Evolutionary conservation across 2,113 vertebrate genomes (phyloP), one percentile per base, ranked within the genome.

Genomic region (Clarias gariepinus): DNA sequence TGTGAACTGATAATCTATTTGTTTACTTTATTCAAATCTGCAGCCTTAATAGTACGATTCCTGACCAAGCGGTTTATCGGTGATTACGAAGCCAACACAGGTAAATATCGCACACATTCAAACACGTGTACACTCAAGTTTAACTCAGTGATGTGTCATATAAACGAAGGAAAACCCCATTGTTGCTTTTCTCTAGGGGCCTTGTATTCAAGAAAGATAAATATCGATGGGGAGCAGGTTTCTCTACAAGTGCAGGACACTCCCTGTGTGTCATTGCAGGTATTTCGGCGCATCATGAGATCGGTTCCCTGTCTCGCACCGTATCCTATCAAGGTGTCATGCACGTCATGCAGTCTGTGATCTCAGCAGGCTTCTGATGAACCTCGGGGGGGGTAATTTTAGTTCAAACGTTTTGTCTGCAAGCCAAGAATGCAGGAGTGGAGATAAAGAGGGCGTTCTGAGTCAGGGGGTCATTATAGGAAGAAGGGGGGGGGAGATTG

Each of bases 11-110:
- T 13, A 16, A 55, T 10, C 3, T 13, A n/a, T 41, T n/a, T 81
- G 2, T 57, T 53, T 78, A 13, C 58, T 57, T 58, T 33, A 10
- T 73, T 69, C 73, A 9, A 21, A 47, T 86, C 94, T 94, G 68
- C 94, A 98, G 97, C 97, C 74, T 92, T 98, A 85, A 95, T 98
- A 6, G 97, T 98, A 88, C 93, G 97, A 77, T 98, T 97, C 88
- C 95, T 98, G 87, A 98, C 97, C 0, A 98, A 97, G 92, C 95
- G 97, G 91, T 98, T 98, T 93, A 98, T 98, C 84, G 97, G 97
- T 52, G 97, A 98, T 91, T 98, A 98, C n/a, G 97, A 98, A 91
- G 96, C 97, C 88, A 98, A 98, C 87, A 96, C 97, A 0, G 97
- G 97, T 97, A 93, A 47, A 93, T 95, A 93, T 80, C 13, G 30